Percentiles rank a stretch among this genome's conserved stretches.
phyloP scores from a whole-genome alignment of 2,113 vertebrate genomes.

The Poeciliopsis prolifica region DNA sequence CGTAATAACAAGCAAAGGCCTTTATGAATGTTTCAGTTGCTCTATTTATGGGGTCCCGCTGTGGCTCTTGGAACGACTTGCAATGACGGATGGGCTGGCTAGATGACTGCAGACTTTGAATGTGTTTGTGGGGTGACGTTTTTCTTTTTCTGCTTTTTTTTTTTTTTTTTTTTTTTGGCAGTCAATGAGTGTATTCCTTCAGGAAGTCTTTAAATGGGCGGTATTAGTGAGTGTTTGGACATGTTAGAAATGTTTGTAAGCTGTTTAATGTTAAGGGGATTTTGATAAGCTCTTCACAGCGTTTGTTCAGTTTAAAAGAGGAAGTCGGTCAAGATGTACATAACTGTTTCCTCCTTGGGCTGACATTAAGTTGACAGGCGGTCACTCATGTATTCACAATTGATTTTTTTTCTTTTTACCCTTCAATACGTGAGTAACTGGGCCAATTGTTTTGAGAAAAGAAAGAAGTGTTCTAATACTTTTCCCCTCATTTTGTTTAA shows the following conservation, averaged over 20 bases:
- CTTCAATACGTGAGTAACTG: neutral
- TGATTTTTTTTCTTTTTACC: neutral
- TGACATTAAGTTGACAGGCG: slow-evolving; percentile 21
- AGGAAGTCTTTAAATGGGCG: slow-evolving; percentile 41
- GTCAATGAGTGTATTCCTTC: slow-evolving; percentile 13
- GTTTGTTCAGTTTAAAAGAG: slow-evolving; percentile 46
- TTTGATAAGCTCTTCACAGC: slow-evolving; percentile 46
- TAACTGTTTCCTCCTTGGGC: slow-evolving; percentile 11
- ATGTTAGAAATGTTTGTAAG: slow-evolving; percentile 61
- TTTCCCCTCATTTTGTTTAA: too few species aligned
- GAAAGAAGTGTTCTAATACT: too few species aligned
- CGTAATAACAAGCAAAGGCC: slow-evolving; percentile 68
- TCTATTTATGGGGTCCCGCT: slow-evolving; percentile 63
- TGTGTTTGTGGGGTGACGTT: slow-evolving; percentile 22
- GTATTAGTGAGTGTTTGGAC: slow-evolving; percentile 50
- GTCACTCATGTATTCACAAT: slow-evolving; percentile 3
- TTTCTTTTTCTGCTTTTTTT: neutral
- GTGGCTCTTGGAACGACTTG: slow-evolving; percentile 51
- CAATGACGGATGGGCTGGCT: slow-evolving; percentile 54
- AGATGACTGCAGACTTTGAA: slow-evolving; percentile 29
- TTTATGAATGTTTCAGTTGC: slow-evolving; percentile 75
- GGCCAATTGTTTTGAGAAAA: too few species aligned
- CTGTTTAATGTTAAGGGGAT: slow-evolving; percentile 57
- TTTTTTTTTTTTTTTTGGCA: neutral
- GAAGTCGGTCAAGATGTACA: slow-evolving; percentile 37